A percentile compares a stretch with the other conserved stretches of the same genome.
Conservation (phyloP, 1,140 invertebrate genomes). For the Lordiphosa mommai region DNA sequence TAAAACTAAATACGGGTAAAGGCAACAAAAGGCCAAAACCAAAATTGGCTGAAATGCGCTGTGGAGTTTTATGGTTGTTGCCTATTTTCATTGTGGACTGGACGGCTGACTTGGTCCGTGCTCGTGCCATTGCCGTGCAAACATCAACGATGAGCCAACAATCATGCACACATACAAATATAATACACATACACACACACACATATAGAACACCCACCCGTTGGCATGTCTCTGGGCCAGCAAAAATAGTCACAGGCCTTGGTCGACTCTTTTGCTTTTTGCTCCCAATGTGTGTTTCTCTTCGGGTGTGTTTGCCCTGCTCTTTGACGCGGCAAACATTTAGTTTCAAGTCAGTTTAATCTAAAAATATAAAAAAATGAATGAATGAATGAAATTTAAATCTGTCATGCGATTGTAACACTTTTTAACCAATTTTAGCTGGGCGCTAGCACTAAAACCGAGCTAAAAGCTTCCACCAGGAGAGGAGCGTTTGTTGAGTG, state of each 20-base stretch:
- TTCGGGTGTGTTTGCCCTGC: not conserved
- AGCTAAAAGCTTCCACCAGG: no score
- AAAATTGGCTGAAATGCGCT: conserved; percentile 62
- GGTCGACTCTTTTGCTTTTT: conserved; percentile 12
- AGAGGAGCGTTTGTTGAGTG: conserved; percentile 43
- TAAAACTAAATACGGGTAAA: conserved; percentile 40
- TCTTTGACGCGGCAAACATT: not conserved
- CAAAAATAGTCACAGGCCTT: conserved; percentile 50
- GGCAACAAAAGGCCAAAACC: conserved; percentile 43
- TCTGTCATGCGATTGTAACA: no score
- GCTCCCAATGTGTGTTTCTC: not conserved
- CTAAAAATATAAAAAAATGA: no score
- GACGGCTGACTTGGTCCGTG: conserved; percentile 11
- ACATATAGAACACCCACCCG: conserved; percentile 11
- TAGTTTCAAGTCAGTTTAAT: no score
- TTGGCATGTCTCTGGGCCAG: conserved; percentile 50
- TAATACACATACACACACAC: conserved; percentile 8
- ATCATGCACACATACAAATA: conserved; percentile 15
- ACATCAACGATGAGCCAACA: conserved; percentile 58
- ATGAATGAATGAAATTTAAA: no score
- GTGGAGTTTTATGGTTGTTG: conserved; percentile 17
- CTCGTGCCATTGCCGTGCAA: conserved; percentile 42
- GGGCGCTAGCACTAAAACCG: conserved; percentile 39
- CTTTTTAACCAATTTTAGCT: no score
- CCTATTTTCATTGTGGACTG: conserved; percentile 40